phyloP scores from a whole-genome alignment of 2,888 invertebrate genomes.

The Dysmachus trigonus region DNA sequence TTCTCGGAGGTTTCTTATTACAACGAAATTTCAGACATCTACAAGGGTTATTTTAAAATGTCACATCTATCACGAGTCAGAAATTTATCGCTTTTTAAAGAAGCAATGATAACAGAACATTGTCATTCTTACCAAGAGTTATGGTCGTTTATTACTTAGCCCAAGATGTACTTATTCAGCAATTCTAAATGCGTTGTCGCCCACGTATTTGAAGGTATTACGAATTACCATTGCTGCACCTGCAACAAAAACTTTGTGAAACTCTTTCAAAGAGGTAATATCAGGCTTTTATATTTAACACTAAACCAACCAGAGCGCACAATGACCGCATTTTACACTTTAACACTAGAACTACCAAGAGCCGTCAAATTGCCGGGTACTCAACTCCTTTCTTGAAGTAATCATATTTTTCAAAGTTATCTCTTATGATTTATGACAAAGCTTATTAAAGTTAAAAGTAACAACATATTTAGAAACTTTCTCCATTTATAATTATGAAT shows the following conservation, averaged over 20 bases:
- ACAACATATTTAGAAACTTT: no score
- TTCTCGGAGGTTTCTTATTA: not conserved
- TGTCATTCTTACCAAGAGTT: not conserved
- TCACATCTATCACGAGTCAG: not conserved
- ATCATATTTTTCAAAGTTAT: no score
- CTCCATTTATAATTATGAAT: no score
- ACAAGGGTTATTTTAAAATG: not conserved
- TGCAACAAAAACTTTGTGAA: not conserved
- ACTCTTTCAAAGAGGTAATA: not conserved
- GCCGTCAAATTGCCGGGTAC: no score
- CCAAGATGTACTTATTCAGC: not conserved
- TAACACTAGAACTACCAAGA: no score
- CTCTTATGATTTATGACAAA: no score
- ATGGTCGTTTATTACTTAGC: not conserved
- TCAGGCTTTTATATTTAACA: no score
- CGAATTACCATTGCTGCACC: not conserved
- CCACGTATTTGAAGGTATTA: not conserved
- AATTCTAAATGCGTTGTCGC: not conserved
- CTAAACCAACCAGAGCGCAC: no score
- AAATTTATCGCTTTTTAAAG: not conserved
- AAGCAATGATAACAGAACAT: not conserved
- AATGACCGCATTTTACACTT: no score
- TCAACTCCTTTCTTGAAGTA: no score
- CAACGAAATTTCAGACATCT: not conserved
- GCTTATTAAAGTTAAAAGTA: no score